These are phyloP conservation scores for Ceriagrion tenellum DNA, from an alignment of 2,888 invertebrate genomes.

Conservation along the genomic window DNA sequence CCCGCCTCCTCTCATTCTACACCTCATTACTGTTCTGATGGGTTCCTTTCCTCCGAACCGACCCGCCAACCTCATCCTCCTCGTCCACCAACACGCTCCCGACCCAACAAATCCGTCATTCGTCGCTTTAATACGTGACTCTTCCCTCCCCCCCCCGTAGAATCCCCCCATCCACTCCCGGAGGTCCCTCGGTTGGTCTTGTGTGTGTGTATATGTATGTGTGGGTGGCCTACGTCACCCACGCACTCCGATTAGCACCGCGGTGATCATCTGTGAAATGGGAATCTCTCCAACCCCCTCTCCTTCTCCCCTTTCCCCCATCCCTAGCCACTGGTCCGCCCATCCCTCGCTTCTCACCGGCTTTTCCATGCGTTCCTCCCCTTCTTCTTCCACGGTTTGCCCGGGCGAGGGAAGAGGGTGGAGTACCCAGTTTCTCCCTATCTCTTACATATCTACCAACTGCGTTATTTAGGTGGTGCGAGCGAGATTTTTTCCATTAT, in stretches of 20 bases:
- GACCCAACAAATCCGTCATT: background rate
- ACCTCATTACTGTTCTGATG: slow-evolving; percentile 61
- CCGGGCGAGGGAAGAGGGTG: background rate
- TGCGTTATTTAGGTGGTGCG: too few relatives aligned
- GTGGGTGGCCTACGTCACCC: slow-evolving; percentile 62
- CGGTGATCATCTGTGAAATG: slow-evolving; percentile 61
- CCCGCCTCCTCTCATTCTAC: background rate
- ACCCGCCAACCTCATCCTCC: background rate
- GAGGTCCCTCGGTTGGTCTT: too few relatives aligned
- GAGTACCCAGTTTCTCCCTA: too few relatives aligned
- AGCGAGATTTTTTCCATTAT: too few relatives aligned
- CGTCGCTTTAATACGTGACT: slow-evolving; percentile 9
- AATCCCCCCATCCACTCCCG: background rate
- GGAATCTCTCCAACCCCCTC: background rate
- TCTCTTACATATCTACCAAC: too few relatives aligned
- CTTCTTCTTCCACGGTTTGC: background rate
- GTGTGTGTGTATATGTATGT: background rate
- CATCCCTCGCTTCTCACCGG: background rate
- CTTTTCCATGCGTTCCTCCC: background rate
- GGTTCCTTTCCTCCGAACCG: slow-evolving; percentile 38
- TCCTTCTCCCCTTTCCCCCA: background rate
- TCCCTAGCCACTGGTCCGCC: background rate
- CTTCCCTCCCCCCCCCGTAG: background rate
- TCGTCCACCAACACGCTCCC: too few relatives aligned
- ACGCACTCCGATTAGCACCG: slow-evolving; percentile 56